Evolutionary conservation across 1,140 invertebrate genomes (phyloP).

Genomic region (Bombus balteatus): DNA sequence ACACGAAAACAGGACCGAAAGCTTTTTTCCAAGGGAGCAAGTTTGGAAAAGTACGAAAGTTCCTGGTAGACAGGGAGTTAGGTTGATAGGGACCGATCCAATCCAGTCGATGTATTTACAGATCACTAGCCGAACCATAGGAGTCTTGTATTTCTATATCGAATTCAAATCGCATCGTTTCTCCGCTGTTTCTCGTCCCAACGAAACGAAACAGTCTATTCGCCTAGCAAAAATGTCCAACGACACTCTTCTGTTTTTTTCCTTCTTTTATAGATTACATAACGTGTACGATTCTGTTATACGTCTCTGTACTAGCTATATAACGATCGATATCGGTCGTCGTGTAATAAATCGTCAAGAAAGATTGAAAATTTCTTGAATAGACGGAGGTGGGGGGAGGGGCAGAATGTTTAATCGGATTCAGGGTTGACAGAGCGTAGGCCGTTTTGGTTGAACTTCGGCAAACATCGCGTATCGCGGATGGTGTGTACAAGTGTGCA

Average conservation of each 20-base stretch:
- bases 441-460: constrained; percentile 61
- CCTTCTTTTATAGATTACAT: background rate
- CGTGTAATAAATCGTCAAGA: constrained; percentile 18
- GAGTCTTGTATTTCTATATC: constrained; percentile 67
- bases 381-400: background rate
- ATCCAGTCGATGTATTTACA: constrained; percentile 73
- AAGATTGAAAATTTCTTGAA: constrained; percentile 53
- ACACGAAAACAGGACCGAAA: constrained; percentile 29
- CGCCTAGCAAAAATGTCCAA: background rate
- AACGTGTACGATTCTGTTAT: background rate
- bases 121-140: constrained; percentile 64
- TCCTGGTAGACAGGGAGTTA: constrained; percentile 61
- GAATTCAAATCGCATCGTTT: constrained; percentile 70
- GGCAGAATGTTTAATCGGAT: constrained; percentile 61
- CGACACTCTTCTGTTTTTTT: background rate
- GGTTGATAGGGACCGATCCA: constrained; percentile 70
- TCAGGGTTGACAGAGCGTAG: constrained; percentile 55
- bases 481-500: constrained; percentile 63
- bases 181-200: background rate
- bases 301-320: background rate
- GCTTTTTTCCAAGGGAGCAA: constrained; percentile 64
- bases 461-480: constrained; percentile 64
- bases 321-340: background rate
- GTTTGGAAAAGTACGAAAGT: constrained; percentile 68
- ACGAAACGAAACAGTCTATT: background rate